phyloP scores from a whole-genome alignment of 2,113 vertebrate genomes.

The Columbina picui region DNA sequence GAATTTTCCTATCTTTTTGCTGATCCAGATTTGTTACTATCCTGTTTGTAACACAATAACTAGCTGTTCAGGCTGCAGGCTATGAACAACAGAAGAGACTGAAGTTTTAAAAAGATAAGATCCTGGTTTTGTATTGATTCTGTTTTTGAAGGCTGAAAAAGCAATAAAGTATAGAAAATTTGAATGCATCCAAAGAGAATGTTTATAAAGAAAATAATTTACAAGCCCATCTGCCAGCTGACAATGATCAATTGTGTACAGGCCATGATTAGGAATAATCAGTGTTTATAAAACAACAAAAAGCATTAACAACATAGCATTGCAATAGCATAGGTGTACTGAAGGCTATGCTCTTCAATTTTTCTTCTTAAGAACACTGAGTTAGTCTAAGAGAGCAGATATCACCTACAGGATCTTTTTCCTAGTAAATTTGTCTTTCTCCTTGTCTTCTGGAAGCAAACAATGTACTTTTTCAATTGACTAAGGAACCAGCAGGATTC shows the following conservation, averaged over 20 bases:
- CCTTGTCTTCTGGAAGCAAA: constrained; percentile 10
- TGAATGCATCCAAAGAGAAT: not conserved
- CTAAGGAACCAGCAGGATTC: constrained; percentile 23
- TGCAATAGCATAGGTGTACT: not conserved
- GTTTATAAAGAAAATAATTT: not conserved
- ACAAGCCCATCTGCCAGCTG: not conserved
- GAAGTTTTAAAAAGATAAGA: not conserved
- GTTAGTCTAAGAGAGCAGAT: not conserved
- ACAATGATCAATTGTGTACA: not conserved
- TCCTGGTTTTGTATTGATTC: not conserved
- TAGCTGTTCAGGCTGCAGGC: not conserved
- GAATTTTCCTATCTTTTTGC: not conserved
- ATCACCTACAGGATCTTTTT: not conserved
- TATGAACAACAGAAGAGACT: not conserved
- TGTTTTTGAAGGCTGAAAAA: not conserved
- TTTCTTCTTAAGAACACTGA: not conserved
- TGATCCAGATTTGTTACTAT: not conserved
- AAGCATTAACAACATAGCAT: not conserved
- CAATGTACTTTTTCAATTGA: constrained; percentile 39
- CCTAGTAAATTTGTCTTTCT: constrained; percentile 23
- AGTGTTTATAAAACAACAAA: not conserved
- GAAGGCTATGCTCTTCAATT: not conserved
- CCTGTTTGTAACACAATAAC: not conserved
- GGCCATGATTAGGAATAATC: not conserved
- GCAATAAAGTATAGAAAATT: not conserved